These are phyloP conservation scores for Aleiodes sp. DNA, from an alignment of 1,140 invertebrate genomes.

Conservation along the genomic window DNA sequence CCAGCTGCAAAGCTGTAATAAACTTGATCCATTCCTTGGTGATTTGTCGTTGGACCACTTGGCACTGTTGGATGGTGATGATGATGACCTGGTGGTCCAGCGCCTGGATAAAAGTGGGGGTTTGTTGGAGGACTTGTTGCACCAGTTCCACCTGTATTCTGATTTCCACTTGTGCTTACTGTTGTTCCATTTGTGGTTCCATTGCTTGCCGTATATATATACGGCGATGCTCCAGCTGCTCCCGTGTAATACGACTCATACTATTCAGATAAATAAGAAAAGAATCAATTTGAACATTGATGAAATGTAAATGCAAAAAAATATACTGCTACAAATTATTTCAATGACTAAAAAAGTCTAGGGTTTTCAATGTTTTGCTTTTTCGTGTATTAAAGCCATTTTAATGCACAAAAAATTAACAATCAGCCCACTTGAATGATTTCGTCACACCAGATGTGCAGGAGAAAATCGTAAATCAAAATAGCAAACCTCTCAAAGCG, in stretches of 20 bases:
- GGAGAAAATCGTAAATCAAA: not conserved
- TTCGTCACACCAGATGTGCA: not conserved
- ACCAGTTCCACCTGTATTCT: conserved; percentile 47
- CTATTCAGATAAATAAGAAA: conserved; percentile 42
- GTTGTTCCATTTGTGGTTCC: conserved; percentile 49
- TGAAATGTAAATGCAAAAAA: too few relatives aligned
- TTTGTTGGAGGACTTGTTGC: conserved; percentile 52
- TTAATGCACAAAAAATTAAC: not conserved
- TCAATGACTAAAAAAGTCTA: too few relatives aligned
- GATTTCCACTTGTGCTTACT: conserved; percentile 43
- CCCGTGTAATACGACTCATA: conserved; percentile 63
- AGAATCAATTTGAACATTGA: not conserved
- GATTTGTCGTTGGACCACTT: conserved; percentile 46
- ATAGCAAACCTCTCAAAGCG: not conserved
- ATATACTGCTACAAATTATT: too few relatives aligned
- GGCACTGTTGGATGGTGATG: conserved; percentile 54
- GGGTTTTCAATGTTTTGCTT: not conserved
- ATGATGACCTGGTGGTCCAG: conserved; percentile 44
- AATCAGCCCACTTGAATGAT: not conserved
- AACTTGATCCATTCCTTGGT: conserved; percentile 57
- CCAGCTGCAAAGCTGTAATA: conserved; percentile 56
- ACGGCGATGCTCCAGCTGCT: conserved; percentile 54
- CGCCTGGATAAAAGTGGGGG: conserved; percentile 54
- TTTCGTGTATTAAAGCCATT: too few relatives aligned
- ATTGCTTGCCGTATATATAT: conserved; percentile 52